Evolutionary conservation across 2,888 invertebrate species (phyloP), one percentile per base, ranked within the genome.

Genomic region (Apamea monoglypha): DNA sequence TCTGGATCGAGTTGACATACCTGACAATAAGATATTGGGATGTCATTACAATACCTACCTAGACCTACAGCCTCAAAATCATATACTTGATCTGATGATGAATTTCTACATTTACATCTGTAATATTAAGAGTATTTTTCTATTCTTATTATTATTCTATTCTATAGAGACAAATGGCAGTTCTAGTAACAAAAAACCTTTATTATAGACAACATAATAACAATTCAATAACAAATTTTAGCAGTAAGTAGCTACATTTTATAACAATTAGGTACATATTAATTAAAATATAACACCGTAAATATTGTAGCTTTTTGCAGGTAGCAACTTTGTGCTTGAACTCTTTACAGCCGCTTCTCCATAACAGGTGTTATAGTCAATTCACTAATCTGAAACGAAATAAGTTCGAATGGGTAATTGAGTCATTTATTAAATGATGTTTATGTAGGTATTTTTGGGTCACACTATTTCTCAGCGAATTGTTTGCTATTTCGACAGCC

Each of bases 291-390:
- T 12, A 36, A 12, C n/a, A 56, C 12, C 18, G 36, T 18, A 0
- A n/a, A 12, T 18, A 36, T 18, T 12, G n/a, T n/a, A n/a, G 18
- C 2, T 21, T 40, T 44, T 63, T 25, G n/a, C 32, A 12, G 16
- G 14, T 50, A 71, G 50, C 16, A 44, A 53, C 10, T 18, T n/a
- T 40, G 8, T 53, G 40, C 47, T 8, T 50, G 25, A 56, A 21
- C 47, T 40, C 18, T 32, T 75, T 68, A 80, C 18, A 80, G 47
- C 29, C 82, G 61, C 76, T 76, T 76, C 53, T 80, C 80, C 53
- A 53, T 68, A n/a, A 80, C 82, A 68, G 80, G 80, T 29, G 80
- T 76, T 82, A 80, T 76, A 47, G 82, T 76, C 36, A 80, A 76
- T 63, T 80, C 80, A 82, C 53, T 29, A 25, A 80, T 82, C 80